phyloP scores from a whole-genome alignment of 2,888 invertebrate genomes.

The Endomychus coccineus region DNA sequence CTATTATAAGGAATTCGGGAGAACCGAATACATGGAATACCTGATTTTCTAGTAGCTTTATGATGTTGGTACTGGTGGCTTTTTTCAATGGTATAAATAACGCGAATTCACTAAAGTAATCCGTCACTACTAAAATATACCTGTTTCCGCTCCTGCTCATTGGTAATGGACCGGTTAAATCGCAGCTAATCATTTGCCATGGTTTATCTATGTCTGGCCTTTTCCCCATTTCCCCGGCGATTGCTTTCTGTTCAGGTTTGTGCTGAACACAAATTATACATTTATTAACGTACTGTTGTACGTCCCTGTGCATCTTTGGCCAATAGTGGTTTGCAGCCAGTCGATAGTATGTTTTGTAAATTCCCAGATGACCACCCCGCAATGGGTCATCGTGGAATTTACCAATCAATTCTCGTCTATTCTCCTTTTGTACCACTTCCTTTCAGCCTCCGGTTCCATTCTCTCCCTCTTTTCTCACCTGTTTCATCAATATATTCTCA shows the following conservation, averaged over 20 bases:
- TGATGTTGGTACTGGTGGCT: slow-evolving; percentile 17
- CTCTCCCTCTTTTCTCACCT: slow-evolving; percentile 3
- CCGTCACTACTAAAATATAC: slow-evolving; percentile 22
- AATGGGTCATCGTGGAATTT: slow-evolving; percentile 25
- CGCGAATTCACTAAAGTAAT: slow-evolving; percentile 22
- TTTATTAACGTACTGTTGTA: slow-evolving; percentile 20
- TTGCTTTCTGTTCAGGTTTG: slow-evolving; percentile 21
- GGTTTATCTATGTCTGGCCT: slow-evolving; percentile 15
- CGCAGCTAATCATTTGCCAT: slow-evolving; percentile 20
- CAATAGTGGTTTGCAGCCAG: slow-evolving; percentile 24
- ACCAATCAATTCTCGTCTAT: slow-evolving; percentile 12
- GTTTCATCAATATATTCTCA: slow-evolving; percentile 4
- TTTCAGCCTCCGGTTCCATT: slow-evolving; percentile 7
- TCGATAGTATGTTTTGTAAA: slow-evolving; percentile 22
- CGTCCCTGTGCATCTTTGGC: slow-evolving; percentile 26
- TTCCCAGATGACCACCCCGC: slow-evolving; percentile 26
- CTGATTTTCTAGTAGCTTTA: slow-evolving; percentile 13
- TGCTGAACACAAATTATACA: slow-evolving; percentile 23
- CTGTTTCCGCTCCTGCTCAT: slow-evolving; percentile 11
- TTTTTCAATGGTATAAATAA: slow-evolving; percentile 17
- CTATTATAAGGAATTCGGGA: slow-evolving; percentile 20
- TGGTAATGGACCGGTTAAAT: slow-evolving; percentile 24
- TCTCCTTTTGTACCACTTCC: slow-evolving; percentile 17
- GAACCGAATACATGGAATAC: slow-evolving; percentile 21
- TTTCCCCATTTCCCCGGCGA: slow-evolving; percentile 23